Base-by-base conservation (phyloP, 1,140 invertebrate species). In the Mercenaria mercenaria region DNA sequence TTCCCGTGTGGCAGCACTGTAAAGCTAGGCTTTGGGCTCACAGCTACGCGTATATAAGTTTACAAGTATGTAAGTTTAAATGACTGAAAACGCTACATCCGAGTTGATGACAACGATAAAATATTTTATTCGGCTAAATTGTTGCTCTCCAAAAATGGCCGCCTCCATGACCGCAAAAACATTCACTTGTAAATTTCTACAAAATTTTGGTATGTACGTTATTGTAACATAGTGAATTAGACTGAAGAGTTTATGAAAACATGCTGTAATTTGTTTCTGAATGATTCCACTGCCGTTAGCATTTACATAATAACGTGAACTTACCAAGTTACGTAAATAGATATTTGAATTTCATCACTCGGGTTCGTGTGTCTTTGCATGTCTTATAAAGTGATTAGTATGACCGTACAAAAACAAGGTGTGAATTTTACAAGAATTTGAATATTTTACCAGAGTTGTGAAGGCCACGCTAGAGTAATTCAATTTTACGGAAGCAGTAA, bases 201-300 rank as follows among this genome's bases (percentile, higher is more conserved):
- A 39, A 74, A 39, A 39, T 74, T n/a, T 74, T 20, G 69, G 69
- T 74, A n/a, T 74, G 69, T 74, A n/a, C 41, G 11, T 32, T 29
- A 6, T 26, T 29, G 29, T 69, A 8, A 10, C 18, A 47, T 18
- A 47, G 18, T 47, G 8, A 47, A 10, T 47, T 47, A 47, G 15
- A 56, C 15, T 15, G 13, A 11, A 10, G 8, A 23, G 4, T 56
- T 56, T 56, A 23, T 56, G 10, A 4, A 56, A 15, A 56, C 13
- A 15, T 23, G 23, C 3, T 15, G 4, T 23, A 56, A 15, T 15
- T 15, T 56, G 15, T 56, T 15, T 15, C 52, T 56, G 15, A 15
- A 56, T 15, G 23, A 56, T n/a, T 15, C 4, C 20, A 11, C 23
- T 23, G 10, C 52, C 8, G 10, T 56, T 56, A 4, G 3, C 11